These are phyloP conservation scores for Calameuta pallipes DNA, from an alignment of 2,888 invertebrate species.

Conservation along the genomic window DNA sequence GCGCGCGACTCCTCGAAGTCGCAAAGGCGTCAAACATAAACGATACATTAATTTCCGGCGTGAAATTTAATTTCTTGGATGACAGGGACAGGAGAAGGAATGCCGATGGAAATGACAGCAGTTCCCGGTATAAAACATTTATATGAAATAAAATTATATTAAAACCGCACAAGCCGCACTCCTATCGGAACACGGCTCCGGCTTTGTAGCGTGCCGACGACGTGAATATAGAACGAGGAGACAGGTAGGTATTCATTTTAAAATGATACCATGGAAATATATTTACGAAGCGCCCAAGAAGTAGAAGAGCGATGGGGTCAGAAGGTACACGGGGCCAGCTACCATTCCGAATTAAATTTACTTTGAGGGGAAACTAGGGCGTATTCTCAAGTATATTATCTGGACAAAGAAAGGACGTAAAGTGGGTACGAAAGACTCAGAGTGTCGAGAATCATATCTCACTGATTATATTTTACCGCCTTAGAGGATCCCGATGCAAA, in stretches of 20 bases:
- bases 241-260: conserved; percentile 4
- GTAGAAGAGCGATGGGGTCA: background rate
- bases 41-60: background rate
- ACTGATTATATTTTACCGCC: background rate
- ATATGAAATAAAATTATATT: conserved; percentile 6
- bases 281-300: background rate
- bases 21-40: background rate
- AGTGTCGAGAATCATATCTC: background rate
- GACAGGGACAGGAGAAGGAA: background rate
- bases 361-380: conserved; percentile 4
- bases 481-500: background rate
- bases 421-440: background rate
- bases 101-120: background rate
- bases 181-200: no score
- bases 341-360: background rate
- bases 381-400: background rate
- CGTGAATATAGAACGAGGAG: background rate
- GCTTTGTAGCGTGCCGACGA: background rate
- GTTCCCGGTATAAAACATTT: background rate
- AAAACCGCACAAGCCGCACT: background rate
- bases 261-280: conserved; percentile 5
- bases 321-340: background rate
- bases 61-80: background rate
- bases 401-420: conserved; percentile 1
- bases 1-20: background rate